Conservation (phyloP, 2,797 vertebrate species). For the Sternotherus odoratus region DNA sequence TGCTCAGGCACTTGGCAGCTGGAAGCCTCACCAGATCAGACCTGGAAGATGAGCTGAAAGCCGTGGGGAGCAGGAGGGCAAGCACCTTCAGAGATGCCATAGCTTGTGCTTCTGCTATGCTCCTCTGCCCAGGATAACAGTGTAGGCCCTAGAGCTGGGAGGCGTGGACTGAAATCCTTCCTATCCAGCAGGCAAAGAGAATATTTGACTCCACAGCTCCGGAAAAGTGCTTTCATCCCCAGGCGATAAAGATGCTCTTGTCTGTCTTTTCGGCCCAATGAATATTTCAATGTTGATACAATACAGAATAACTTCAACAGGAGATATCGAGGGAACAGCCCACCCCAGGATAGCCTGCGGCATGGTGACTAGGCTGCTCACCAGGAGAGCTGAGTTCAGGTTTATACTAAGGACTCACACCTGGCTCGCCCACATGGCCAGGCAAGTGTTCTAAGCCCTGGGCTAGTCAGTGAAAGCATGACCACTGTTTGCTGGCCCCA, state of each 20-base stretch:
- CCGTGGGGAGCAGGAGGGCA: not conserved
- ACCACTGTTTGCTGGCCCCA: too few relatives aligned
- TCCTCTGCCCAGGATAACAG: not conserved
- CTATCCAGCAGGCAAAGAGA: not conserved
- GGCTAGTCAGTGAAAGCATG: too few relatives aligned
- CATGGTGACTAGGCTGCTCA: too few relatives aligned
- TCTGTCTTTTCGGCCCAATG: not conserved
- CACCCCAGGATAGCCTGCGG: not conserved
- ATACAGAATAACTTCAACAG: not conserved
- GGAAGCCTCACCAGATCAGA: conserved; percentile 2
- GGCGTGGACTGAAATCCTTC: not conserved
- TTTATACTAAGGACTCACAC: too few relatives aligned
- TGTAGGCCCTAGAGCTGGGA: not conserved
- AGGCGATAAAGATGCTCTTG: not conserved
- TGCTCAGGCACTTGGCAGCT: conserved; percentile 24
- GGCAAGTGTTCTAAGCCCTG: too few relatives aligned
- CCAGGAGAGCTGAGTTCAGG: too few relatives aligned
- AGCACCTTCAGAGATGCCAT: not conserved
- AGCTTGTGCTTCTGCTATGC: not conserved
- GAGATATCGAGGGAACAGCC: not conserved
- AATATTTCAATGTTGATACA: not conserved
- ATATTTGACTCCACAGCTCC: not conserved
- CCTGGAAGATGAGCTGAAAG: not conserved
- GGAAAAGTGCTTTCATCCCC: not conserved
- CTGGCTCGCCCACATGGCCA: too few relatives aligned